Evolutionary conservation across 2,888 invertebrate genomes (phyloP).

Genomic region (Agriotes lineatus): DNA sequence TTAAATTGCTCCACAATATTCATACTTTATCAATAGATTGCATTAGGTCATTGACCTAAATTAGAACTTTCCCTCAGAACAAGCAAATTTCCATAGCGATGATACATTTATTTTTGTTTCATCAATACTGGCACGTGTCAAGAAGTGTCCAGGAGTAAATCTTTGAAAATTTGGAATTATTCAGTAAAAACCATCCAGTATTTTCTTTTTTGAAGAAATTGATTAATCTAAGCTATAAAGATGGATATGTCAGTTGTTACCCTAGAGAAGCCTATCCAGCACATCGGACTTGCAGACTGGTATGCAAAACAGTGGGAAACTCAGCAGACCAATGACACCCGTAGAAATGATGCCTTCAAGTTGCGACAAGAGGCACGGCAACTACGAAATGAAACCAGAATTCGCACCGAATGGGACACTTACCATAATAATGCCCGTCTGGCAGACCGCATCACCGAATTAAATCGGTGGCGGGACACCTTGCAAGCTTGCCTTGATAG

Average conservation of each 20-base stretch:
- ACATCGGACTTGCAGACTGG: conserved; percentile 83
- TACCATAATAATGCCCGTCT: conserved; percentile 82
- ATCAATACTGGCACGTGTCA: too few relatives aligned
- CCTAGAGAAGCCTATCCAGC: conserved; percentile 78
- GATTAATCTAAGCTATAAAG: too few relatives aligned
- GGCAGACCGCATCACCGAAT: conserved; percentile 76
- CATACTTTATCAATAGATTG: too few relatives aligned
- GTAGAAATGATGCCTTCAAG: conserved; percentile 76
- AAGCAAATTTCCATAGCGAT: too few relatives aligned
- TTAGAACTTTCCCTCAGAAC: too few relatives aligned
- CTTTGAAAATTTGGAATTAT: too few relatives aligned
- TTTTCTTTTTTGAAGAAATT: too few relatives aligned
- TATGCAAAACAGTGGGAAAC: conserved; percentile 78
- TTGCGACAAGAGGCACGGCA: conserved; percentile 79
- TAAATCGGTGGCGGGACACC: conserved; percentile 75
- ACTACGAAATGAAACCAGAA: conserved; percentile 80
- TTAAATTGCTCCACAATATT: too few relatives aligned
- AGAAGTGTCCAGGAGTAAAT: too few relatives aligned
- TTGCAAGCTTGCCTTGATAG: conserved; percentile 72
- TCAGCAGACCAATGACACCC: conserved; percentile 76
- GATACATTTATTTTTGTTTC: too few relatives aligned
- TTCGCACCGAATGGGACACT: conserved; percentile 83
- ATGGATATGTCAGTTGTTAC: conserved; percentile 65
- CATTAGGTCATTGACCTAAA: too few relatives aligned
- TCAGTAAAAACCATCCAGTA: too few relatives aligned